phyloP scores from a whole-genome alignment of 2,888 invertebrate genomes.

The Orchesellides sinensis region DNA sequence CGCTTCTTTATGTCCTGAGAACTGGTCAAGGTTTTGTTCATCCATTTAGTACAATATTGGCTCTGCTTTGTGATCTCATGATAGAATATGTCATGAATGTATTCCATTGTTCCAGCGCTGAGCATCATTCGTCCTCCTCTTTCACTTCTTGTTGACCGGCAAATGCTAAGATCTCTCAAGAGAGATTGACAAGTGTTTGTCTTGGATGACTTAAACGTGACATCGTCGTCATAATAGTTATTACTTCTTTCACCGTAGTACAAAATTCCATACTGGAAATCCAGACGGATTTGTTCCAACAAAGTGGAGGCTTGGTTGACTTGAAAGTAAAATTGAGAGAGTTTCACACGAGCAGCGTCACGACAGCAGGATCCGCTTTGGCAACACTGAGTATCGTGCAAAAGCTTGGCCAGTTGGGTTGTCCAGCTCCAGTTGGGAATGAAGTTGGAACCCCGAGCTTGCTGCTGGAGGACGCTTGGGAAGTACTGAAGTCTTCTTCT shows the following conservation, averaged over 20 bases:
- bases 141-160: background rate
- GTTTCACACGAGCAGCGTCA: too few species aligned
- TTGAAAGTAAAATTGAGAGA: background rate
- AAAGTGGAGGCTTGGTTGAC: background rate
- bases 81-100: slow-evolving; percentile 2
- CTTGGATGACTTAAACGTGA: too few species aligned
- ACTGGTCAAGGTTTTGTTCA: background rate
- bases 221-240: too few species aligned
- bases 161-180: background rate
- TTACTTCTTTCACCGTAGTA: background rate
- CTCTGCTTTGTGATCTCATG: background rate
- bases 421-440: slow-evolving; percentile 27
- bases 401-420: background rate
- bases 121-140: background rate
- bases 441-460: background rate
- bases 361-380: too few species aligned
- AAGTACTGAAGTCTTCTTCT: background rate
- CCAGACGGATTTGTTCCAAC: slow-evolving; percentile 3
- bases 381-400: too few species aligned
- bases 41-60: background rate
- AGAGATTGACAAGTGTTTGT: too few species aligned
- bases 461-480: slow-evolving; percentile 6
- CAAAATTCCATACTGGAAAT: slow-evolving; percentile 6
- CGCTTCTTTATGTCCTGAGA: background rate
- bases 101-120: background rate